Base-by-base conservation (phyloP, 2,797 vertebrate genomes). In the Eleutherodactylus coqui region DNA sequence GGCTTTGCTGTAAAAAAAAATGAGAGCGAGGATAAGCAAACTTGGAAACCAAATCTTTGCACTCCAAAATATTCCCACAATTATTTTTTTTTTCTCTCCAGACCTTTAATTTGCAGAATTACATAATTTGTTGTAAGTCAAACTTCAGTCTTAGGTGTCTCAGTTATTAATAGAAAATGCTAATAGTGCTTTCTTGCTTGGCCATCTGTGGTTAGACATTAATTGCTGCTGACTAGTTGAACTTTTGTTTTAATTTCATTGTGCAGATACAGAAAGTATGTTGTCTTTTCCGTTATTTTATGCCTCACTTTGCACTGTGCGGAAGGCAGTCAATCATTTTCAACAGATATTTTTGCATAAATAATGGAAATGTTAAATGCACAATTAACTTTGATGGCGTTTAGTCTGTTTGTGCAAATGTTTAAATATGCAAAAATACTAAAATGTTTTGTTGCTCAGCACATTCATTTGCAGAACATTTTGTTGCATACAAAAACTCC, bases 161-260 rank as follows among this genome's bases (percentile, higher is more conserved):
- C 58, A 82, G 78, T 85, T 86, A 90, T 92, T 92, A 91, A 90
- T 90, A 88, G 88, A 89, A 89, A 83, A 76, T 87, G 86, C 80
- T 77, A 75, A 88, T 45, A 7, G 58, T 60, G 84, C 62, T 67
- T 51, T 85, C 84, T 88, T 84, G 49, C 82, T 45, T 80, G 87
- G 79, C 90, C 91, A 91, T 90, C 89, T 91, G 90, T 87, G 36
- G 75, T 82, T 88, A 75, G 81, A 58, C 73, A 60, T 76, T 90
- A 92, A 91, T 90, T 88, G 75, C 80, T 89, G 87, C 83, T 89
- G 90, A 85, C 34, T 36, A 86, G 86, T 79, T 86, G 87, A 75
- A 88, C 64, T 88, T 89, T 87, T 82, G 87, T 88, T 86, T 84
- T 85, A 87, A 85, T 88, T 88, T 90, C 88, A 79, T 89, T 88